Evolutionary conservation across 2,888 invertebrate species (phyloP), one percentile per base, ranked within the genome.

Genomic region (Nesidiocoris tenuis): DNA sequence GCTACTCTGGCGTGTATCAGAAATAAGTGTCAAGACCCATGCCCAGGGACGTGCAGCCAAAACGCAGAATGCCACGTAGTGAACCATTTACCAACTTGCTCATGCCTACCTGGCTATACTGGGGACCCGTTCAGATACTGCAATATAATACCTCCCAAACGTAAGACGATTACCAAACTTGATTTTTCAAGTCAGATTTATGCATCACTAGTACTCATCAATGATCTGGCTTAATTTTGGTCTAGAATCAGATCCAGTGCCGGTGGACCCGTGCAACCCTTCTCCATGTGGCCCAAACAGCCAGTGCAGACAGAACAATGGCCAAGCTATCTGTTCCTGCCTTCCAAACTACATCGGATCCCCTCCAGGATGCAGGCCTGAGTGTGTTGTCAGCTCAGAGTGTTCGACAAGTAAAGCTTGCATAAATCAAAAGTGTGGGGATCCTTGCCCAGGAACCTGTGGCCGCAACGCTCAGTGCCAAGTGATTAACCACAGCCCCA

Each of bases 401-500:
- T 90, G 90, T 81, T 81, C 84, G 3, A 81, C 83, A 0, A 82
- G 85, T 78, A 83, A 84, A 74, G 85, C 87, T 16, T 87, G 87
- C 78, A 84, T 85, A 21, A 82, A 83, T 80, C 83, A 84, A 54
- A 86, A 85, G 78, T 87, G 87, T 79, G 82, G 83, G 74, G 83
- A 87, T 81, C 87, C 87, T 5, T 93, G 93, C 81, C 86, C 87
- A 16, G 90, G 90, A 79, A 90, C 90, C 17, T 94, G 94, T 82
- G 93, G 92, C n/a, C 84, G 85, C 77, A 88, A 89, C 81, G 92
- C 93, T 0, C 82, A 88, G 75, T 94, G 94, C 82, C 85, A 88
- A 80, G 91, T 91, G 2, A 86, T 90, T 25, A 91, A 90, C 81
- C 93, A 94, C 81, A 88, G 91, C 82, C 91, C 93, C 5, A 89